These are phyloP conservation scores for Otus scops DNA, from an alignment of 2,797 vertebrate genomes.

Conservation along the genomic window DNA sequence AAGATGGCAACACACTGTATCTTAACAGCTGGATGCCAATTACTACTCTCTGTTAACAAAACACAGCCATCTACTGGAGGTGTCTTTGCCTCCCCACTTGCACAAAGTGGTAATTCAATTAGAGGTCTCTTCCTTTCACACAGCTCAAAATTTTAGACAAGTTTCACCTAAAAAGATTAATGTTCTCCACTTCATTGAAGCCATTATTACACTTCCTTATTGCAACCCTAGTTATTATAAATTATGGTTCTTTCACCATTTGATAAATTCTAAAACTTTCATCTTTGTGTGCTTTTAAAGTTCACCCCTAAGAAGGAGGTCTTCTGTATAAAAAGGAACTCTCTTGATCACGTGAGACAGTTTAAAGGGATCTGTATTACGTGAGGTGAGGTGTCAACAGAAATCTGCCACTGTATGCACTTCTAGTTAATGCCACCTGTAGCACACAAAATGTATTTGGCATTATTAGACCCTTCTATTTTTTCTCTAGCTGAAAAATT, in stretches of 20 bases:
- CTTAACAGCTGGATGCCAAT: conserved; percentile 21
- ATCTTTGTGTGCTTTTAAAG: conserved; percentile 12
- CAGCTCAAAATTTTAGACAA: neutral
- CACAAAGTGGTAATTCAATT: conserved; percentile 37
- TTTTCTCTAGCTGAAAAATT: neutral
- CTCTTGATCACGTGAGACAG: neutral
- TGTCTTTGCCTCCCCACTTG: neutral
- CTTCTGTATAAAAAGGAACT: neutral
- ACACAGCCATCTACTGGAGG: neutral
- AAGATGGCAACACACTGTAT: neutral
- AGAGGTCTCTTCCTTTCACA: neutral
- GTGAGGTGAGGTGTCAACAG: neutral
- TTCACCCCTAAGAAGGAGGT: neutral
- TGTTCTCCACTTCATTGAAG: neutral
- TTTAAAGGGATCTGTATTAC: neutral
- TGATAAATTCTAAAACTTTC: conserved; percentile 20
- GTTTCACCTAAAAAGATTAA: conserved; percentile 4
- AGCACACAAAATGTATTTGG: neutral
- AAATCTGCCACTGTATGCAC: neutral
- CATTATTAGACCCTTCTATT: neutral
- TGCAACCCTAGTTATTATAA: conserved; percentile 33
- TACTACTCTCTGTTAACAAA: conserved; percentile 16
- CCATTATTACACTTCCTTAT: neutral
- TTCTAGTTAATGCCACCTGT: neutral
- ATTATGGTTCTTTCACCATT: neutral